phyloP scores from a whole-genome alignment of 1,140 invertebrate species.

The Drosophila insularis region DNA sequence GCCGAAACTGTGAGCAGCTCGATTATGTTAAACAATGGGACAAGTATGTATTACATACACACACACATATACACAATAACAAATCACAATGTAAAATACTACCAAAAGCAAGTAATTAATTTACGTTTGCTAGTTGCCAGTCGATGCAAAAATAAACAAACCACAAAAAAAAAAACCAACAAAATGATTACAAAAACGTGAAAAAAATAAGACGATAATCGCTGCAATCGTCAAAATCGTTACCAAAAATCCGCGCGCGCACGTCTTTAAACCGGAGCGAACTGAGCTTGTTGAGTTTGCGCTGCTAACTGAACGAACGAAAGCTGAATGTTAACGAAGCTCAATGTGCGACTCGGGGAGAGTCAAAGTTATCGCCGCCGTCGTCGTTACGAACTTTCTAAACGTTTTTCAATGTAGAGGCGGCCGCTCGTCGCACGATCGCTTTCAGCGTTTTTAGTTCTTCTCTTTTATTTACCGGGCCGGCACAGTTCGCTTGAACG shows the following conservation, averaged over 20 bases:
- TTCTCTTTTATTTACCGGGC: slow-evolving; percentile 18
- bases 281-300: slow-evolving; percentile 67
- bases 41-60: slow-evolving; percentile 28
- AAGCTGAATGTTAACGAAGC: slow-evolving; percentile 17
- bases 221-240: slow-evolving; percentile 15
- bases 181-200: slow-evolving; percentile 11
- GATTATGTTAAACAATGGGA: slow-evolving; percentile 51
- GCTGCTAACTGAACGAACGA: slow-evolving; percentile 60
- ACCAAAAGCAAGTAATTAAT: slow-evolving; percentile 19
- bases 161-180: slow-evolving; percentile 3
- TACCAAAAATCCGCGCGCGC: slow-evolving; percentile 9
- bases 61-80: slow-evolving; percentile 10
- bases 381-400: slow-evolving; percentile 53
- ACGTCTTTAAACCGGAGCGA: slow-evolving; percentile 19
- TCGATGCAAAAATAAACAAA: not conserved
- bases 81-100: not conserved
- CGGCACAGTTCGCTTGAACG: not conserved
- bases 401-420: slow-evolving; percentile 33
- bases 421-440: not conserved
- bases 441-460: not conserved
- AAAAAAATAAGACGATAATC: slow-evolving; percentile 29
- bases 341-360: not conserved
- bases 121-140: slow-evolving; percentile 22
- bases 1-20: slow-evolving; percentile 68
- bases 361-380: not conserved